Evolutionary conservation across 2,113 vertebrate species (phyloP).

Genomic region (Pimephales promelas): DNA sequence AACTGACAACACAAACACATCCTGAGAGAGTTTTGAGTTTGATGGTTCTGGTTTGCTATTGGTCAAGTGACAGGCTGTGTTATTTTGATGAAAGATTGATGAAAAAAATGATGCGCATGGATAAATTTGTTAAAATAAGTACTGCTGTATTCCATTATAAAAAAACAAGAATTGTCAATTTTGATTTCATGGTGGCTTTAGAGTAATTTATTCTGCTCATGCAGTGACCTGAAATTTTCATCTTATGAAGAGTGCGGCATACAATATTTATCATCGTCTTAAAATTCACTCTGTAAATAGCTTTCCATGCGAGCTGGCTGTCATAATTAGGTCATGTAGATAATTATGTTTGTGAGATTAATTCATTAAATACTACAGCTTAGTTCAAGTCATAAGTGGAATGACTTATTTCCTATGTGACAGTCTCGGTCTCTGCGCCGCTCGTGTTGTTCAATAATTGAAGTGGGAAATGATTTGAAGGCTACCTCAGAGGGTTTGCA

Average conservation of each 20-base stretch:
- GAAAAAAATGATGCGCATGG: no score
- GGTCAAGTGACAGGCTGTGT: no score
- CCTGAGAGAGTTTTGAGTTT: background rate
- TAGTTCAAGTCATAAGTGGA: conserved; percentile 65
- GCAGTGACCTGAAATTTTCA: background rate
- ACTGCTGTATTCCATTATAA: no score
- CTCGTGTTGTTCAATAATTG: conserved; percentile 64
- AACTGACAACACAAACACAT: background rate
- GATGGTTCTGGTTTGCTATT: no score
- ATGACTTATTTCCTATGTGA: conserved; percentile 20
- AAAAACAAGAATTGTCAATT: background rate
- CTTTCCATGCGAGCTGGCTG: background rate
- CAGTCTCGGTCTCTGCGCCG: conserved; percentile 42
- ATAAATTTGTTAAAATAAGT: no score
- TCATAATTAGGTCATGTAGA: conserved; percentile 1
- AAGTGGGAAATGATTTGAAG: conserved; percentile 54
- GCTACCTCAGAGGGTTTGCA: conserved; percentile 42
- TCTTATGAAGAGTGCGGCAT: background rate
- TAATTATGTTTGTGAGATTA: conserved; percentile 56
- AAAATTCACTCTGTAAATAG: conserved; percentile 14
- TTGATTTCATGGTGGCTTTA: no score
- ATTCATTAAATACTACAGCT: conserved; percentile 60
- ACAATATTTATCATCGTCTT: conserved; percentile 16
- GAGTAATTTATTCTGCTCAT: background rate
- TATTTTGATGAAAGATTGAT: no score